Percentiles rank a stretch among this genome's conserved stretches.
Conservation (phyloP, 2,797 vertebrate species). For the Neosilurus hyrtlii region DNA sequence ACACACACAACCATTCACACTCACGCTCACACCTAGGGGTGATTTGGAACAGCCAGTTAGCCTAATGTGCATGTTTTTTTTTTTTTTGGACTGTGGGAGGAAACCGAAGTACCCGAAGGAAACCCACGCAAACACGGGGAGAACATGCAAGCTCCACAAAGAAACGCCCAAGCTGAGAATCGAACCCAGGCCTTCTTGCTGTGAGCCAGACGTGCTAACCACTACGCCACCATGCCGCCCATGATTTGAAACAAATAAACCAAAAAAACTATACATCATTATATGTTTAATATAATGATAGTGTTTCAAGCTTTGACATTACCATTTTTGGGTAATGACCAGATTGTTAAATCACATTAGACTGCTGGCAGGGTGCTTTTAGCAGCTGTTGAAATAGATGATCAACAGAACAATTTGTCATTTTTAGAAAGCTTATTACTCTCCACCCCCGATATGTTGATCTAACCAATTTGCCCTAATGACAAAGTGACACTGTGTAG, state of each 20-base stretch:
- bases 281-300: constrained; percentile 34
- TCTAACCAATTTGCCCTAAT: constrained; percentile 36
- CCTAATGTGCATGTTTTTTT: no score
- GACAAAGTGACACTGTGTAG: constrained; percentile 24
- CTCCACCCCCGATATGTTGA: constrained; percentile 37
- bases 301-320: constrained; percentile 43
- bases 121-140: no score
- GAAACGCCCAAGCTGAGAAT: no score
- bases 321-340: constrained; percentile 48
- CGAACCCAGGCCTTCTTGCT: no score
- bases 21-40: no score
- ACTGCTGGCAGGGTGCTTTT: constrained; percentile 45
- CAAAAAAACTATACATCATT: not conserved
- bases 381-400: constrained; percentile 52
- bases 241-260: not conserved
- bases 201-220: no score
- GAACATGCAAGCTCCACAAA: no score
- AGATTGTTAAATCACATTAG: constrained; percentile 49
- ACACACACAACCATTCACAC: no score
- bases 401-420: constrained; percentile 50
- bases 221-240: no score
- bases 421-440: constrained; percentile 49
- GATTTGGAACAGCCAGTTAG: no score
- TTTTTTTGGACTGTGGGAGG: no score
- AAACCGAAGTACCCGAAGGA: no score